Base-by-base conservation (phyloP, 2,888 invertebrate genomes). In the Epinotia nisella region DNA sequence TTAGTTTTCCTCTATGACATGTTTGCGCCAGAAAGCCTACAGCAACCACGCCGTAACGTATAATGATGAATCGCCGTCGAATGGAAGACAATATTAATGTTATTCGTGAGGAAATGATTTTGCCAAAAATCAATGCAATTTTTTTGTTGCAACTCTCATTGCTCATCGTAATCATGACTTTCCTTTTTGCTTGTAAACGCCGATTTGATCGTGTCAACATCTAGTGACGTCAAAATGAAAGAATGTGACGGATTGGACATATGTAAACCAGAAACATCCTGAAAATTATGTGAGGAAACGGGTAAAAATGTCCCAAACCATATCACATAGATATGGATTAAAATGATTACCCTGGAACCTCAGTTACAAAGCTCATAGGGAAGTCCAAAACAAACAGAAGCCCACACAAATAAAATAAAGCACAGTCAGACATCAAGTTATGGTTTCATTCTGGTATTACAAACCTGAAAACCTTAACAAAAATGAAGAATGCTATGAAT, bases 1-100 rank as follows among this genome's bases (percentile, higher is more conserved):
- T 53, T 89, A 21, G 82, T 88, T 35, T 92, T 93, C 75, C 21
- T 89, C 2, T 88, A 88, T 74, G 92, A 92, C 11, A 15, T 66
- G 4, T 24, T 66, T 5, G 55, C 15, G 10, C 41, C 41, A 24
- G 66, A 56, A 56, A 19, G 1, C 39, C 24, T 10, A 21, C 51
- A 29, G 19, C 65, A 29, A 17, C 51, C 9, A 51, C 45, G 29
- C 62, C 10, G 45, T 62, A 21, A 21, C n/a, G 13, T 9, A 7
- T 21, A 13, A 60, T 13, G 41, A 45, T 5, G 13, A 45, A 35
- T 9, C 29, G 29, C 29, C 29, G 29, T 29, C 35, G 35, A 35
- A 35, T 7, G 35, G 9, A 35, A 9, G 9, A 35, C 9, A 35
- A 35, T 9, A 35, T 35, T 7, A 35, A 7, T 9, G 35, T 35